phyloP scores from a whole-genome alignment of 2,113 vertebrate species.

The Glaucomys volans region DNA sequence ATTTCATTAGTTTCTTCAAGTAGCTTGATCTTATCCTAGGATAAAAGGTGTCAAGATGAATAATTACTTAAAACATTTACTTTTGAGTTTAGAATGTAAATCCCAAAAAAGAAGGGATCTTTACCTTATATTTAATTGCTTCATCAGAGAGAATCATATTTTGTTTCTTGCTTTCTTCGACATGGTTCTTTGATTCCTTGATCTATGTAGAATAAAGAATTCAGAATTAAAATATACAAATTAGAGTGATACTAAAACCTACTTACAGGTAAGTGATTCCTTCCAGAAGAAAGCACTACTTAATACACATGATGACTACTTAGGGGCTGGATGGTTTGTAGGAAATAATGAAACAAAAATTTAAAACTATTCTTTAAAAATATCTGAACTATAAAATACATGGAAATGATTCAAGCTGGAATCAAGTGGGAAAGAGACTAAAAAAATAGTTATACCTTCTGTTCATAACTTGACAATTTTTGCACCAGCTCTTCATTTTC shows the following conservation, averaged over 20 bases:
- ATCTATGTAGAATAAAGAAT: conserved; percentile 86
- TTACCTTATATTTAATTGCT: conserved; percentile 91
- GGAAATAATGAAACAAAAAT: conserved; percentile 52
- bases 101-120: not conserved
- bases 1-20: conserved; percentile 89
- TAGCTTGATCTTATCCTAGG: conserved; percentile 87
- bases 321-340: not conserved
- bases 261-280: not conserved
- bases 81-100: conserved; percentile 53
- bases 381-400: not conserved
- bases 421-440: not conserved
- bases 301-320: not conserved
- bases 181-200: conserved; percentile 90
- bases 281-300: not conserved
- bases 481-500: conserved; percentile 91
- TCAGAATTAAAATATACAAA: not conserved
- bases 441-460: conserved; percentile 88
- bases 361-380: not conserved
- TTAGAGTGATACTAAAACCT: not conserved
- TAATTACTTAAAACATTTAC: conserved; percentile 8
- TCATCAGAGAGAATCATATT: conserved; percentile 88
- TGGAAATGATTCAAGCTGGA: conserved; percentile 25
- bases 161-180: conserved; percentile 90
- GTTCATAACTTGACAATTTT: conserved; percentile 92
- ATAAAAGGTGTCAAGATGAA: not conserved